Percentiles rank a stretch among this genome's conserved stretches.
Conservation (phyloP, 2,797 vertebrate genomes). For the Sebastes hubbsi region DNA sequence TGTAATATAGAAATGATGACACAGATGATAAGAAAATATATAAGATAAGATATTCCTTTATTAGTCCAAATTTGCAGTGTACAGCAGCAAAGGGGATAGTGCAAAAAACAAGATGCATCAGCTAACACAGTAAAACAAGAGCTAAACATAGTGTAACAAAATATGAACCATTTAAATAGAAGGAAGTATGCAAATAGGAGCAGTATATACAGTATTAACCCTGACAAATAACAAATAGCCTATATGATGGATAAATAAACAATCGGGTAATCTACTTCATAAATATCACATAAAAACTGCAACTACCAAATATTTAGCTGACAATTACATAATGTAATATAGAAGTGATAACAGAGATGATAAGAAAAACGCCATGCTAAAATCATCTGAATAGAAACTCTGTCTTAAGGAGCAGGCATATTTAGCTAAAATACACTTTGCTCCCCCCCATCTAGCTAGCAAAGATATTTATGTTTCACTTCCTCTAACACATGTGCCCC, state of each 20-base stretch:
- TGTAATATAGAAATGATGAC: background rate
- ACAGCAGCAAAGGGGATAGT: no score
- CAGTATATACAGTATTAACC: no score
- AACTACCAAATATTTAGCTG: background rate
- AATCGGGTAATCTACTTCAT: background rate
- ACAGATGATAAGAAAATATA: background rate
- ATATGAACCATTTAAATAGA: no score
- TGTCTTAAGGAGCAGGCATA: background rate
- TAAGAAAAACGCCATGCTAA: background rate
- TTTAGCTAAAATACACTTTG: background rate
- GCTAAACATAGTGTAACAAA: no score
- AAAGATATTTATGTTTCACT: background rate
- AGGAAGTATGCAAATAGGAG: no score
- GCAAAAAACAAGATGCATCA: no score
- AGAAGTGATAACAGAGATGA: background rate
- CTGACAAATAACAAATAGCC: background rate
- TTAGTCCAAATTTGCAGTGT: no score
- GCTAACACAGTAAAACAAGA: no score
- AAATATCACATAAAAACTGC: background rate
- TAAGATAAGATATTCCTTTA: no score
- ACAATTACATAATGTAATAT: background rate
- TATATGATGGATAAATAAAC: background rate
- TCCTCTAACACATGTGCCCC: no score
- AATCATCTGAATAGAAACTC: background rate
- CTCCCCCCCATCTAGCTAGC: background rate